Evolutionary conservation across 1,140 invertebrate species (phyloP).

Genomic region (Frieseomelitta varia): DNA sequence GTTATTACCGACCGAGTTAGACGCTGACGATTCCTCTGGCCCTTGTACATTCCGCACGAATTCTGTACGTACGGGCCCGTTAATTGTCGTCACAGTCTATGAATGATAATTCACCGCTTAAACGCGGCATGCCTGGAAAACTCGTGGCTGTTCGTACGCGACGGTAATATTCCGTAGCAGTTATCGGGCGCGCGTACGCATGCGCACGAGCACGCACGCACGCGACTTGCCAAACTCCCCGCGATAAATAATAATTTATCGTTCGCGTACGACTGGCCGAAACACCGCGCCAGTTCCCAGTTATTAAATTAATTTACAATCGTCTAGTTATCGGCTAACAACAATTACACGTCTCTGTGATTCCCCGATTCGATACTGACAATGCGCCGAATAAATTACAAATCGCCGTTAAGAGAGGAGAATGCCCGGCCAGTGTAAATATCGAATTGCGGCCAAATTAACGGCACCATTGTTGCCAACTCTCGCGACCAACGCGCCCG

Average conservation of each 20-base stretch:
- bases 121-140: slow-evolving; percentile 32
- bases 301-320: slow-evolving; percentile 64
- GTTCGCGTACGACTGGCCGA: slow-evolving; percentile 6
- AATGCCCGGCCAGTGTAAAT: background rate
- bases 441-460: background rate
- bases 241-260: slow-evolving; percentile 59
- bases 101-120: slow-evolving; percentile 61
- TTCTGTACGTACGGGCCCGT: slow-evolving; percentile 48
- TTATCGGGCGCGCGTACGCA: slow-evolving; percentile 3
- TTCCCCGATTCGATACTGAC: background rate
- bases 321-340: slow-evolving; percentile 39
- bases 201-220: background rate
- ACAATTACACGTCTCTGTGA: slow-evolving; percentile 30
- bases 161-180: slow-evolving; percentile 48
- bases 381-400: background rate
- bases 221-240: background rate
- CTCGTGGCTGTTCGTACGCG: slow-evolving; percentile 1
- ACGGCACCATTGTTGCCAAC: background rate
- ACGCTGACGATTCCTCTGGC: background rate
- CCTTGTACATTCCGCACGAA: background rate
- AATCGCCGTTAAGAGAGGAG: background rate
- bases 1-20: slow-evolving; percentile 28
- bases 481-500: background rate
- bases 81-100: slow-evolving; percentile 61
- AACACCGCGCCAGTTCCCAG: slow-evolving; percentile 15